Evolutionary conservation across 2,797 vertebrate species (phyloP).

Genomic region (Galago senegalensis): DNA sequence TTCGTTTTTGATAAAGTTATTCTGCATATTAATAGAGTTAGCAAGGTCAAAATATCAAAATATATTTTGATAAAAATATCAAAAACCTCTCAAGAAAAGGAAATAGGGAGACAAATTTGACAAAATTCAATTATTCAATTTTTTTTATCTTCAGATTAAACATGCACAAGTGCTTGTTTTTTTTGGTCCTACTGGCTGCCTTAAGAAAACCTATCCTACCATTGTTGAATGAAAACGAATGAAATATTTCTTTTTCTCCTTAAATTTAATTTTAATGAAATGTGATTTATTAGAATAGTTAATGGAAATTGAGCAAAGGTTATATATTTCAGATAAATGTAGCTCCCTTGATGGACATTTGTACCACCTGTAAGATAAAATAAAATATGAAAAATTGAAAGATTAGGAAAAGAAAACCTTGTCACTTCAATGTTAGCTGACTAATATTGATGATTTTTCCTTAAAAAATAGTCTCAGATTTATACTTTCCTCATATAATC

Average conservation of each 20-base stretch:
- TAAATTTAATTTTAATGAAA: background rate
- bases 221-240: background rate
- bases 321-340: background rate
- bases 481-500: background rate
- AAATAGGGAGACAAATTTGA: constrained; percentile 3
- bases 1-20: constrained; percentile 53
- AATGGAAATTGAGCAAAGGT: background rate
- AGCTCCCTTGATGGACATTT: background rate
- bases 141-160: constrained; percentile 38
- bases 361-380: background rate
- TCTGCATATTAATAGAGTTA: constrained; percentile 40
- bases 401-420: background rate
- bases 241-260: background rate
- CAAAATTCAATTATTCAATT: background rate
- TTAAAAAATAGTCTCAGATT: background rate
- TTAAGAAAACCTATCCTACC: background rate
- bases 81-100: constrained; percentile 53
- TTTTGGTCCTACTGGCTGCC: background rate
- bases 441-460: background rate
- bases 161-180: constrained; percentile 36
- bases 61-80: too few species aligned
- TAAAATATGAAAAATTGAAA: background rate
- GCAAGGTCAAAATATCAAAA: too few species aligned
- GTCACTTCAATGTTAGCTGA: background rate
- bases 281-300: background rate